A percentile compares a stretch with the other conserved stretches of the same genome.
Evolutionary conservation across 2,113 vertebrate genomes (phyloP).

Genomic region (Numenius arquata): DNA sequence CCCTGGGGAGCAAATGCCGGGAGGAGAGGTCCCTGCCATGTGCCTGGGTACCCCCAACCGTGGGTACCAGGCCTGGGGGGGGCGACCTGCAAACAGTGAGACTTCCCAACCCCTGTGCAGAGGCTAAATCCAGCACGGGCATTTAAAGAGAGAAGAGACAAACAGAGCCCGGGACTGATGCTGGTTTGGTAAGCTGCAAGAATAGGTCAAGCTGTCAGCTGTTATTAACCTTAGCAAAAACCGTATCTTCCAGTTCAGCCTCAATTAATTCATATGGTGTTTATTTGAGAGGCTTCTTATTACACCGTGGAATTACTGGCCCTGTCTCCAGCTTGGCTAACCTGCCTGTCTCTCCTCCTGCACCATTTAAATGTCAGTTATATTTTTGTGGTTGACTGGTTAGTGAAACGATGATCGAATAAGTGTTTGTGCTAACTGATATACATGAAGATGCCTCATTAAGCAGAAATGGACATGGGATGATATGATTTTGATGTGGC

Average conservation of each 20-base stretch:
- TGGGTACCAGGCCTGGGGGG: neutral
- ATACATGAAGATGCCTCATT: constrained; percentile 6
- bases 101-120: neutral
- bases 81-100: neutral
- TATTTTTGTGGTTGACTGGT: constrained; percentile 4
- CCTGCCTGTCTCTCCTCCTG: constrained; percentile 30
- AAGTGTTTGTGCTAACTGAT: constrained; percentile 30
- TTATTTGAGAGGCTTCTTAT: constrained; percentile 24
- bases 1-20: neutral
- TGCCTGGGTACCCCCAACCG: neutral
- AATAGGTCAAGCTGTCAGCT: constrained; percentile 31
- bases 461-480: neutral
- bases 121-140: neutral
- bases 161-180: neutral
- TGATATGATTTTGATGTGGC: constrained; percentile 18
- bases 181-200: neutral
- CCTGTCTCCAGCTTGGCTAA: neutral
- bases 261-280: constrained; percentile 19
- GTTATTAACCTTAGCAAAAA: constrained; percentile 41
- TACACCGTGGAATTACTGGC: constrained; percentile 4
- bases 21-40: accelerated
- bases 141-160: neutral
- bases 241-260: neutral
- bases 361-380: constrained; percentile 19
- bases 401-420: constrained; percentile 17